phyloP scores from a whole-genome alignment of 2,888 invertebrate species.

The Trachelus troglodyta region DNA sequence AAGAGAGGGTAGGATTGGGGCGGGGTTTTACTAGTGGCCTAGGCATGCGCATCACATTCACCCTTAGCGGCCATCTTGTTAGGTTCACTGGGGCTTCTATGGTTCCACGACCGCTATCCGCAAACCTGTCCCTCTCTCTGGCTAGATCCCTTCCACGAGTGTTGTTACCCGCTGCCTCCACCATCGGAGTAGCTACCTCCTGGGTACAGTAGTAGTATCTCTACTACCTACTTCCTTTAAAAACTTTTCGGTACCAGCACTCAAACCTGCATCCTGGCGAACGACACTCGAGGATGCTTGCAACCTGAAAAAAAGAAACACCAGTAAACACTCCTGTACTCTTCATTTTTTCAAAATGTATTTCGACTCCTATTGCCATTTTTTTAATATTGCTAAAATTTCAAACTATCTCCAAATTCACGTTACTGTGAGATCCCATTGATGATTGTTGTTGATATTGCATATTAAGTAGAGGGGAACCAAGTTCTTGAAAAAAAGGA shows the following conservation, averaged over 20 bases:
- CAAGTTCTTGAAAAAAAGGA: neutral
- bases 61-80: slow-evolving; percentile 57
- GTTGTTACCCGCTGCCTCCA: neutral
- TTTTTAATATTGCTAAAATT: neutral
- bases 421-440: neutral
- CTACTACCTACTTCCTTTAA: neutral
- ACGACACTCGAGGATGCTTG: neutral
- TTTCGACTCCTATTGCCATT: neutral
- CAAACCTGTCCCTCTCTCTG: slow-evolving; percentile 36
- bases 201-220: neutral
- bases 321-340: neutral
- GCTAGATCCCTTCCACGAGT: slow-evolving; percentile 20
- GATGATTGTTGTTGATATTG: neutral
- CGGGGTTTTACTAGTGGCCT: slow-evolving; percentile 32
- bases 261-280: neutral
- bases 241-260: neutral
- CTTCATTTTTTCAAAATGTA: neutral
- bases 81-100: slow-evolving; percentile 38
- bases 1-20: slow-evolving; percentile 27
- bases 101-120: slow-evolving; percentile 57
- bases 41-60: slow-evolving; percentile 49
- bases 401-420: neutral
- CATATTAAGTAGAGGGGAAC: neutral
- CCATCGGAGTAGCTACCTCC: neutral
- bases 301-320: neutral